A percentile compares a stretch with the other conserved stretches of the same genome.
These are phyloP conservation scores for Mus spicilegus DNA, from an alignment of 2,113 vertebrate genomes.

Conservation along the genomic window DNA sequence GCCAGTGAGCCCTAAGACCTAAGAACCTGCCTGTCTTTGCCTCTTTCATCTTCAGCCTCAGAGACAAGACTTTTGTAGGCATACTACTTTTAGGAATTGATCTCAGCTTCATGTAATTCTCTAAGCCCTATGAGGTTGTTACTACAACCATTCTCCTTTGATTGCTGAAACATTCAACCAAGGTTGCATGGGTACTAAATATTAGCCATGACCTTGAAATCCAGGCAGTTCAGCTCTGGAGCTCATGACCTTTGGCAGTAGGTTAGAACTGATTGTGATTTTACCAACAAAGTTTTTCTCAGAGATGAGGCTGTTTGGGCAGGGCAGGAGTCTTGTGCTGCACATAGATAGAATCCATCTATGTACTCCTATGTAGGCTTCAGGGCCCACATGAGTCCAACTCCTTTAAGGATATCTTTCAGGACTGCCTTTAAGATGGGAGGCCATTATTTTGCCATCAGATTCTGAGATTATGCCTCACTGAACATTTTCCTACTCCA, in stretches of 20 bases:
- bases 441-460: not conserved
- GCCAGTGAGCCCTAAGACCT: not conserved
- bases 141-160: not conserved
- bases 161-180: not conserved
- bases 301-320: not conserved
- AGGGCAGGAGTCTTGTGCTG: not conserved
- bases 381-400: not conserved
- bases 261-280: not conserved
- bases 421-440: not conserved
- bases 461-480: not conserved
- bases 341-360: not conserved
- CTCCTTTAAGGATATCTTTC: not conserved
- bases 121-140: not conserved
- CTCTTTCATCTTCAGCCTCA: not conserved
- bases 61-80: not conserved
- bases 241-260: not conserved
- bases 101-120: slow-evolving; percentile 5
- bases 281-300: not conserved
- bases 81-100: not conserved
- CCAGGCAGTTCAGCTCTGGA: not conserved
- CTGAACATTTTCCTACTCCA: not conserved
- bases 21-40: not conserved
- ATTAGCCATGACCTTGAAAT: not conserved
- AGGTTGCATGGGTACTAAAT: not conserved
- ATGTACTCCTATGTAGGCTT: not conserved